phyloP scores from a whole-genome alignment of 2,888 invertebrate genomes.

The Physocephala rufipes region DNA sequence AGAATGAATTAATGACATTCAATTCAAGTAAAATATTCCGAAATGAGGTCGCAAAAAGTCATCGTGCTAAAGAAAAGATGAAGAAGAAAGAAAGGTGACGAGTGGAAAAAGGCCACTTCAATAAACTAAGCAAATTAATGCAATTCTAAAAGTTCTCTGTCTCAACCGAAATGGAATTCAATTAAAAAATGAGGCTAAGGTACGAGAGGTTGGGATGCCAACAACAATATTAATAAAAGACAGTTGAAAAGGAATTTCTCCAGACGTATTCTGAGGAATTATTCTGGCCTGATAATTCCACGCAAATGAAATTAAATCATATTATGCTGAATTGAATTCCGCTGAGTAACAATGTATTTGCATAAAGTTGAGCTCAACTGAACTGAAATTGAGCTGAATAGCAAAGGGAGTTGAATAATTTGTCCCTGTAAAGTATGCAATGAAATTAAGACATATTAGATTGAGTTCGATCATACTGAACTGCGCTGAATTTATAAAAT shows the following conservation, averaged over 20 bases:
- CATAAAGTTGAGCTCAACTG: not conserved
- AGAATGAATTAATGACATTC: too few species aligned
- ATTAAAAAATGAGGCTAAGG: not conserved
- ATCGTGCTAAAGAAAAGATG: too few species aligned
- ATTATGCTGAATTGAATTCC: not conserved
- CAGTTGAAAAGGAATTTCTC: conserved; percentile 20
- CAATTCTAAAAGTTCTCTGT: too few species aligned
- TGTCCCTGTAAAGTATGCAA: not conserved
- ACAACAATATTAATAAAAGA: not conserved
- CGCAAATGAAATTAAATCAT: not conserved
- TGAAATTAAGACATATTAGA: not conserved
- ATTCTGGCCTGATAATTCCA: conserved; percentile 15
- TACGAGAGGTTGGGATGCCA: not conserved
- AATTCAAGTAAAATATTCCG: too few species aligned
- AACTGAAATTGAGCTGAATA: not conserved
- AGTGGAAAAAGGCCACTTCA: too few species aligned
- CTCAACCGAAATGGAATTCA: not conserved
- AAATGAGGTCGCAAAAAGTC: too few species aligned
- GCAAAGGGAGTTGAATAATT: not conserved
- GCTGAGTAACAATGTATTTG: not conserved
- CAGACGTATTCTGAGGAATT: not conserved
- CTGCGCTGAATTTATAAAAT: not conserved
- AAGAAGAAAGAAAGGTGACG: too few species aligned
- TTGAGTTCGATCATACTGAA: too few species aligned
- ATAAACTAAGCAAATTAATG: too few species aligned